Percentiles rank a stretch among this genome's conserved stretches.
These are phyloP conservation scores for Pissodes strobi DNA, from an alignment of 1,140 invertebrate species.

Conservation along the genomic window DNA sequence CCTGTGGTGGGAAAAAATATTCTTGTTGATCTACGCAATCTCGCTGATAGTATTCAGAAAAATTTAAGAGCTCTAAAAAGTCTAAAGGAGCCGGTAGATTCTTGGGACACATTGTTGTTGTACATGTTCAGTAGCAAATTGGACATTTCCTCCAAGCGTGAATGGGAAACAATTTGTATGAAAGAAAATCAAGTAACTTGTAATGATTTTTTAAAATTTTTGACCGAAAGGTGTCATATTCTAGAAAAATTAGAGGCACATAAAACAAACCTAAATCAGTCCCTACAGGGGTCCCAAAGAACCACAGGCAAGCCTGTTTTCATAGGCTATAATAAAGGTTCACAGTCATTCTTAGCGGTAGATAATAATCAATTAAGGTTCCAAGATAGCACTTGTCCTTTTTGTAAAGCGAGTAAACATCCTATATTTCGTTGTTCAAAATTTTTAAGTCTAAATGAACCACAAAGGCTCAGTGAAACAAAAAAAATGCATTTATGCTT, in stretches of 20 bases:
- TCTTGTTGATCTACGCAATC: constrained; percentile 7
- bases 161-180: neutral
- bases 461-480: neutral
- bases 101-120: constrained; percentile 44
- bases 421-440: neutral
- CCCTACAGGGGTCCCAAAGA: neutral
- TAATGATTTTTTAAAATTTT: neutral
- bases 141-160: neutral
- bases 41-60: constrained; percentile 35
- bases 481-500: too few species aligned
- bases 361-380: neutral
- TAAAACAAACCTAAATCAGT: neutral
- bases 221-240: neutral
- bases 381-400: neutral
- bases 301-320: neutral
- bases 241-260: neutral
- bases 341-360: neutral
- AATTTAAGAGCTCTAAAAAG: too few species aligned
- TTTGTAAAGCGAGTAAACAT: neutral
- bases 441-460: neutral
- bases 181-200: neutral
- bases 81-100: too few species aligned
- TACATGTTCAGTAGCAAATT: too few species aligned
- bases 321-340: neutral
- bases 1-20: constrained; percentile 26